phyloP scores from a whole-genome alignment of 2,888 invertebrate genomes.

The Tribolium freemani region DNA sequence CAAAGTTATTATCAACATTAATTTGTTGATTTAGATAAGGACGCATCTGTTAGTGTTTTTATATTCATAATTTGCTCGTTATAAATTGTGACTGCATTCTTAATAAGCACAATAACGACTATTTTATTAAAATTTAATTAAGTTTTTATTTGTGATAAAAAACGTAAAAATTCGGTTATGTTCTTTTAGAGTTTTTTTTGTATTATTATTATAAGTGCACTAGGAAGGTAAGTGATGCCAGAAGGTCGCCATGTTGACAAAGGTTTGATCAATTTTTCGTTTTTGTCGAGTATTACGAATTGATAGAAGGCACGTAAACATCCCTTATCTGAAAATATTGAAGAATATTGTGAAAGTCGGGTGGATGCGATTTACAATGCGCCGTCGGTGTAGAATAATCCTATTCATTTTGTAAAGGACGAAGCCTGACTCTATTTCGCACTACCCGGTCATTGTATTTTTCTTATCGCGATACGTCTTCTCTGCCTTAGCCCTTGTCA shows the following conservation, averaged over 20 bases:
- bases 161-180: too few species aligned
- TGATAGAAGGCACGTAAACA: conserved; percentile 24
- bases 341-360: conserved; percentile 25
- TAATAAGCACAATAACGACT: too few species aligned
- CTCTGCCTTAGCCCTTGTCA: conserved; percentile 66
- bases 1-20: too few species aligned
- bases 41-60: too few species aligned
- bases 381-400: conserved; percentile 49
- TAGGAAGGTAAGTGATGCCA: too few species aligned
- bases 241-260: neutral
- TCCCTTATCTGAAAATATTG: conserved; percentile 26
- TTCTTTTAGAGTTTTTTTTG: too few species aligned
- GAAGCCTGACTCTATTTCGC: conserved; percentile 53
- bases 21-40: too few species aligned
- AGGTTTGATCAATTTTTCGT: neutral
- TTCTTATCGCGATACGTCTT: conserved; percentile 67
- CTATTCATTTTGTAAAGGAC: conserved; percentile 52
- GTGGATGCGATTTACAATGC: conserved; percentile 23
- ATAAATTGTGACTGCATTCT: too few species aligned
- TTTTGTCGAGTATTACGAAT: conserved; percentile 9
- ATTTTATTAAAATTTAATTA: too few species aligned
- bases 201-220: too few species aligned
- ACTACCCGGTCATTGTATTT: conserved; percentile 63
- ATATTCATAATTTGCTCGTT: too few species aligned
- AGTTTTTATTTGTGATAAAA: too few species aligned